Base-by-base conservation (phyloP, 2,888 invertebrate genomes). In the Agapetus fuscipes region DNA sequence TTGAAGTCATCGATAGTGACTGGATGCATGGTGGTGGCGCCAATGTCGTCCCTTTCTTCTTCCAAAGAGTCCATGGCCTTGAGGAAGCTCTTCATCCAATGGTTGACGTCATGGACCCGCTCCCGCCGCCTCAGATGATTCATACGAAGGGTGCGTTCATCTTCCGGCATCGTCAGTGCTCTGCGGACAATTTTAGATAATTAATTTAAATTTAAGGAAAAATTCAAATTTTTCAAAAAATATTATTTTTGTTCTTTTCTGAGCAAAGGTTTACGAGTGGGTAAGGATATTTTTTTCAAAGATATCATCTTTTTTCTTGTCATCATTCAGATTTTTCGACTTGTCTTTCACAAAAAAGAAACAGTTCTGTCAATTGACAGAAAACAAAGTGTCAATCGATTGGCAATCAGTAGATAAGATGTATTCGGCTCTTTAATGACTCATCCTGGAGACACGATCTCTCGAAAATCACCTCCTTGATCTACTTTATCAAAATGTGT, bases 1-100 rank as follows among this genome's bases (percentile, higher is more conserved):
- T 90, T 88, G 56, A 90, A 90, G 60, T 90, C 89, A 52, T 90
- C 88, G 54, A 89, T 77, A 4, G 87, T 86, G n/a, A 89, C 84
- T 0, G 89, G 89, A 48, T 86, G 86, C 83, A 90, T 87, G 16
- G 78, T 82, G 0, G 86, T 84, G 3, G 85, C 83, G 10, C 87
- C 83, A 34, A 86, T 78, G 48, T 87, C 85, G 51, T 87, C 87
- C n/a, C 74, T 72, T 48, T 81, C 82, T 51, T 84, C 84, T 49
- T 83, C 82, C 30, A 89, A 59, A 0, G 86, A 84, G 38, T 88
- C 88, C 83, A 89, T 87, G 0, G 85, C 87, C 51, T 86, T 83
- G 27, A 90, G 70, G 66, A 90, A 90, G 2, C 82, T 80, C 53
- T 82, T 81, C 77, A 89, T 88, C 90, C 90, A 90, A 57, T 83